Conservation (phyloP, 1,140 invertebrate genomes). For the Physella acuta region DNA sequence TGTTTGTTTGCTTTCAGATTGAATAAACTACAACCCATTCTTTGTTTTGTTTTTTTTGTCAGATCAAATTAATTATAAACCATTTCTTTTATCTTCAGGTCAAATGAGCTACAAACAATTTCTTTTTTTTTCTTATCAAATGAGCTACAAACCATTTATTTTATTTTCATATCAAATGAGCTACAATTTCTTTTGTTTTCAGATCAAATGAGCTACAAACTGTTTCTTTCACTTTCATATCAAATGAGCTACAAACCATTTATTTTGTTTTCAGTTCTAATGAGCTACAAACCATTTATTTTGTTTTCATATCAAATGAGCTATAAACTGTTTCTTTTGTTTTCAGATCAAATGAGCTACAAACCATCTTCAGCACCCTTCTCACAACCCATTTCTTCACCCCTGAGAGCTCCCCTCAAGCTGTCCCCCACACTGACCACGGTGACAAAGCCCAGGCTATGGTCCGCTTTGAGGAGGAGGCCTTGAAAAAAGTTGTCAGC, state of each 20-base stretch:
- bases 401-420: conserved; percentile 37
- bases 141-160: no score
- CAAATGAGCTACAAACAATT: conserved; percentile 49
- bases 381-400: conserved; percentile 52
- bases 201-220: conserved; percentile 45
- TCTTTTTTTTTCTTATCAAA: no score
- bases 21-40: not conserved
- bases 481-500: conserved; percentile 26
- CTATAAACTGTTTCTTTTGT: conserved; percentile 2
- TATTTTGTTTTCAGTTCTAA: no score
- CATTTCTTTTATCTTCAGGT: conserved; percentile 33
- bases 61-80: no score
- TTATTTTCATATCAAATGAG: no score
- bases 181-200: conserved; percentile 1
- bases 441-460: conserved; percentile 44
- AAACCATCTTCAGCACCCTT: conserved; percentile 53
- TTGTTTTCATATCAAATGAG: no score
- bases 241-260: no score
- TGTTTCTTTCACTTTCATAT: no score
- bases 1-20: not conserved
- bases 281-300: not conserved
- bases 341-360: conserved; percentile 45
- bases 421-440: conserved; percentile 41
- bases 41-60: no score
- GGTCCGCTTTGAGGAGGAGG: conserved; percentile 15